Percentiles rank a stretch among this genome's conserved stretches.
phyloP scores from a whole-genome alignment of 2,797 vertebrate species.

The Brotula barbata region DNA sequence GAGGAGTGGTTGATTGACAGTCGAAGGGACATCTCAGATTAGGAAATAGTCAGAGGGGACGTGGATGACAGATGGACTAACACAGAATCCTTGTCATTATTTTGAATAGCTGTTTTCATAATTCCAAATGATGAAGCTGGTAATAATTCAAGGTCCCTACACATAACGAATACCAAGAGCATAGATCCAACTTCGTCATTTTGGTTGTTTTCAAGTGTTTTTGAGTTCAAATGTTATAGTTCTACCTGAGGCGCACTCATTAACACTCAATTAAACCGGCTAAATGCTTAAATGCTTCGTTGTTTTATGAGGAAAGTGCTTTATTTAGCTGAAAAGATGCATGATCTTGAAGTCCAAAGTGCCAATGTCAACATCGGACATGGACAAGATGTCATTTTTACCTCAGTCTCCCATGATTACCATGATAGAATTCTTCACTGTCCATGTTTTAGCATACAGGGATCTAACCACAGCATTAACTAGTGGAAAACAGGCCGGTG shows the following conservation, averaged over 20 bases:
- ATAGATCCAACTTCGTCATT: too few species aligned
- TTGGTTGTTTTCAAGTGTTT: too few species aligned
- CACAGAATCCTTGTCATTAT: neutral
- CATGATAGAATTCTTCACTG: neutral
- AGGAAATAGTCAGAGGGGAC: conserved; percentile 30
- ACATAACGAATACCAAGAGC: too few species aligned
- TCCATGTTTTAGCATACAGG: conserved; percentile 1
- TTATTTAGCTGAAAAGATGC: neutral
- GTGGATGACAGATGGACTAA: conserved; percentile 1
- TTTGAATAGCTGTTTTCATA: neutral
- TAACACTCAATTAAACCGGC: too few species aligned
- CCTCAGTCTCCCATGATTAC: conserved; percentile 6
- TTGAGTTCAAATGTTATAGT: too few species aligned
- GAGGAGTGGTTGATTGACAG: conserved; percentile 61
- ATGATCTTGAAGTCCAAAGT: neutral
- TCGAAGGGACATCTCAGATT: conserved; percentile 53
- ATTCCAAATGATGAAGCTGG: neutral
- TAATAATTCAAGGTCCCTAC: too few species aligned
- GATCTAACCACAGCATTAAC: conserved; percentile 11
- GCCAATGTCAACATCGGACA: conserved; percentile 20
- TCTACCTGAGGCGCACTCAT: too few species aligned
- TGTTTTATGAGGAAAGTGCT: too few species aligned
- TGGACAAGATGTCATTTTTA: neutral
- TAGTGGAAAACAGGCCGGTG: neutral
- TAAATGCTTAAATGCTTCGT: too few species aligned